These are phyloP conservation scores for Hydriomena furcata DNA, from an alignment of 2,888 invertebrate species.

Conservation along the genomic window DNA sequence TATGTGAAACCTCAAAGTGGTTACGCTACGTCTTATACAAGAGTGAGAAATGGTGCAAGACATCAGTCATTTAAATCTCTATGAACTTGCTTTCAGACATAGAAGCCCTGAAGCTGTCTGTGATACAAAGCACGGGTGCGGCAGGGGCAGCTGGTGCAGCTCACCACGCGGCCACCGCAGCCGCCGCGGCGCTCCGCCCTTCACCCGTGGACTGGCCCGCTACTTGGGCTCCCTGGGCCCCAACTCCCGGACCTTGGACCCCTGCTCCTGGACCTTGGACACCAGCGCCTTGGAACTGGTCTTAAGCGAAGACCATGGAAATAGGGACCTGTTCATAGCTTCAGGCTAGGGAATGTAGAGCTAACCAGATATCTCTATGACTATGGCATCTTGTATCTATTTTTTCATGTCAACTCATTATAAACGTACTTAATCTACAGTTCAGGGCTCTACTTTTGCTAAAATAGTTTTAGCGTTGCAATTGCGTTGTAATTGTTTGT, in stretches of 20 bases:
- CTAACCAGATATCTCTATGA: background rate
- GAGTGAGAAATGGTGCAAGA: too few species aligned
- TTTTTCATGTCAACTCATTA: background rate
- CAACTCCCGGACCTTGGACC: slow-evolving; percentile 41
- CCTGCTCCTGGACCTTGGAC: slow-evolving; percentile 39
- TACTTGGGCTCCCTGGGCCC: slow-evolving; percentile 41
- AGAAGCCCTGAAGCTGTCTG: slow-evolving; percentile 84
- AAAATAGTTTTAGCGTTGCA: too few species aligned
- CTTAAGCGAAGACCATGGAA: slow-evolving; percentile 40
- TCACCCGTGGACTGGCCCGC: slow-evolving; percentile 53
- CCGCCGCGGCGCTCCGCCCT: slow-evolving; percentile 81
- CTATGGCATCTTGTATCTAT: background rate
- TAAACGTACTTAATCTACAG: too few species aligned
- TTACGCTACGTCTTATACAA: too few species aligned
- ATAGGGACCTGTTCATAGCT: background rate
- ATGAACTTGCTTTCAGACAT: slow-evolving; percentile 63
- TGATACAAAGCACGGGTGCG: slow-evolving; percentile 83
- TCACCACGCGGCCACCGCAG: slow-evolving; percentile 84
- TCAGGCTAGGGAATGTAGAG: background rate
- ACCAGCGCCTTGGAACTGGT: slow-evolving; percentile 64
- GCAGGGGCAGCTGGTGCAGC: slow-evolving; percentile 81
- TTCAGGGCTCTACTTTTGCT: too few species aligned
- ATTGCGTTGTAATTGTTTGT: too few species aligned
- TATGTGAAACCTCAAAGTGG: too few species aligned
- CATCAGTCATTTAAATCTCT: too few species aligned